A percentile compares a stretch with the other conserved stretches of the same genome.
phyloP scores from a whole-genome alignment of 1,140 invertebrate species.

The Psix sp. region DNA sequence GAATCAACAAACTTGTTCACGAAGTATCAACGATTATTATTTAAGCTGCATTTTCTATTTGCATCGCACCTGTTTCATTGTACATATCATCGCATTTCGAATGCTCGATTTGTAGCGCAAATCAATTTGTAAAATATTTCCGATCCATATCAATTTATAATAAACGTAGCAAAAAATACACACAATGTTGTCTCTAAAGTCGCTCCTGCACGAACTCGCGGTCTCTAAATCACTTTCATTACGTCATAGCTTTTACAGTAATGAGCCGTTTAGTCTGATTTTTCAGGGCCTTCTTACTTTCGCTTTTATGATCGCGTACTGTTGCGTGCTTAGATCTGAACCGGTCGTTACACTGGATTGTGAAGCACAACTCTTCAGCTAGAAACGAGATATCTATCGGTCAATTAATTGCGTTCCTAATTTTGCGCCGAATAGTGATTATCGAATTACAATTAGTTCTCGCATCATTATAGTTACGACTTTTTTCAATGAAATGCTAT shows the following conservation, averaged over 20 bases:
- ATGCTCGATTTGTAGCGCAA: too few species aligned
- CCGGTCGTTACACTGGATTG: not conserved
- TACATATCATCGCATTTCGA: not conserved
- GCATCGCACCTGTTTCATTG: too few species aligned
- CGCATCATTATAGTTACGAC: not conserved
- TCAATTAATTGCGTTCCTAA: too few species aligned
- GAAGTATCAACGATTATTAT: not conserved
- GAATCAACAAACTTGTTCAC: slow-evolving; percentile 5
- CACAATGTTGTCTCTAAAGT: not conserved
- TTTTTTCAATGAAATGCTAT: slow-evolving; percentile 25
- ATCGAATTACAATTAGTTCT: not conserved
- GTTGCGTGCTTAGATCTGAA: slow-evolving; percentile 17
- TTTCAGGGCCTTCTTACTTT: slow-evolving; percentile 39
- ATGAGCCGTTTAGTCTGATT: slow-evolving; percentile 24
- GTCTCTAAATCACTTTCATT: slow-evolving; percentile 24
- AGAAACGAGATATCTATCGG: not conserved
- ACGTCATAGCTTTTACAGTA: slow-evolving; percentile 19
- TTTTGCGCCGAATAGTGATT: not conserved
- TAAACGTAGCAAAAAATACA: not conserved
- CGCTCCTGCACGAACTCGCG: not conserved
- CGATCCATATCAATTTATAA: not conserved
- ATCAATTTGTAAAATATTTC: too few species aligned
- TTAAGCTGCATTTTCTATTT: not conserved
- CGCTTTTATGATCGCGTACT: slow-evolving; percentile 26
- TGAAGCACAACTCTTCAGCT: not conserved